These are phyloP conservation scores for Drosophila monieri DNA, from an alignment of 2,888 invertebrate species.

Conservation along the genomic window DNA sequence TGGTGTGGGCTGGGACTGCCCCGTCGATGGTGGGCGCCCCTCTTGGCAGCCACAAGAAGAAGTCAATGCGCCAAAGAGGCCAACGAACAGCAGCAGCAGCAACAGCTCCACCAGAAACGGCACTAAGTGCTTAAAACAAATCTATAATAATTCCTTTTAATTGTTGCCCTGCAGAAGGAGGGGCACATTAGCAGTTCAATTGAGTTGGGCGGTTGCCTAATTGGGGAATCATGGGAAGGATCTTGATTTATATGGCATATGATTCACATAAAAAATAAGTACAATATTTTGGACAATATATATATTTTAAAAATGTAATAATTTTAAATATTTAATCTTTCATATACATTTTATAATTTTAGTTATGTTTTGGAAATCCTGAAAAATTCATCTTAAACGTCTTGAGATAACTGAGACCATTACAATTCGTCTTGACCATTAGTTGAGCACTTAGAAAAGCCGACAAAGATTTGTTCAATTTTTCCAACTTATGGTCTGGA, in stretches of 20 bases:
- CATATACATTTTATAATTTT: no score
- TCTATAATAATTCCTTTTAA: conserved; percentile 76
- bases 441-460: not conserved
- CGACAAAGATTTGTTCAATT: conserved; percentile 32
- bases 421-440: conserved; percentile 1
- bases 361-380: no score
- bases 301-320: no score
- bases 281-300: no score
- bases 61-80: conserved; percentile 44
- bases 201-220: conserved; percentile 9
- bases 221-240: not conserved
- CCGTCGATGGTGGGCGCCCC: conserved; percentile 56
- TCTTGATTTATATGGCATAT: not conserved
- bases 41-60: conserved; percentile 45
- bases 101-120: conserved; percentile 39
- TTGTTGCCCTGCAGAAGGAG: conserved; percentile 53
- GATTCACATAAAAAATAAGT: no score
- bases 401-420: conserved; percentile 5
- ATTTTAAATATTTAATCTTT: not conserved
- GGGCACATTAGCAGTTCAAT: conserved; percentile 1
- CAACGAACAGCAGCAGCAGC: conserved; percentile 45
- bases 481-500: conserved; percentile 30
- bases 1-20: conserved; percentile 36
- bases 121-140: conserved; percentile 61
- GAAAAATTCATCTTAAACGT: not conserved